Percentiles rank a stretch among this genome's conserved stretches.
Evolutionary conservation across 2,888 invertebrate species (phyloP).

Genomic region (Holacanthella duospinosa): DNA sequence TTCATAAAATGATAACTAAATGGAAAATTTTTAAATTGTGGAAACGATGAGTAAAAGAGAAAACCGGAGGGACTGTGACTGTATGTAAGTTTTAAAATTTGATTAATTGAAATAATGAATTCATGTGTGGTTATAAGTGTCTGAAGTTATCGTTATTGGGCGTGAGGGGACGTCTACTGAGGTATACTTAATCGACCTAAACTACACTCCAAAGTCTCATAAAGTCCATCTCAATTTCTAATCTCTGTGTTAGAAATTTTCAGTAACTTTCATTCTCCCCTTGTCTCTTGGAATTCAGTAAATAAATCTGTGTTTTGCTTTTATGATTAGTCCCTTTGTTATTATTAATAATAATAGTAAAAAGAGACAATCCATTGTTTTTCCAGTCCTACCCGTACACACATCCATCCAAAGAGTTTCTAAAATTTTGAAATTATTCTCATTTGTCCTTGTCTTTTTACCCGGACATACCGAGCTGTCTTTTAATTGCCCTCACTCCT

Average conservation of each 20-base stretch:
- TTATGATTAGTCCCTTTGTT: neutral
- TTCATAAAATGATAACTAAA: too few relatives aligned
- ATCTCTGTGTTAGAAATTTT: neutral
- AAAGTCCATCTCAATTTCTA: conserved; percentile 14
- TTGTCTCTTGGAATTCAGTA: neutral
- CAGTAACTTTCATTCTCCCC: neutral
- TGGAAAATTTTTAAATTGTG: too few relatives aligned
- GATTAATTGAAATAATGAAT: too few relatives aligned
- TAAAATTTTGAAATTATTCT: conserved; percentile 1
- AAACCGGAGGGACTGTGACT: too few relatives aligned
- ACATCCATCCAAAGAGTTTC: neutral
- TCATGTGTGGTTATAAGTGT: too few relatives aligned
- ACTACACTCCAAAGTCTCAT: conserved; percentile 12
- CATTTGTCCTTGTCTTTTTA: conserved; percentile 14
- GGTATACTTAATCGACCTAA: neutral
- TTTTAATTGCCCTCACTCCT: conserved; percentile 9
- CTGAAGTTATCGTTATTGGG: too few relatives aligned
- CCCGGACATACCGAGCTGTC: neutral
- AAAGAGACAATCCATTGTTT: too few relatives aligned
- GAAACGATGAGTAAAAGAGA: too few relatives aligned
- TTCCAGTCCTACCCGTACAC: too few relatives aligned
- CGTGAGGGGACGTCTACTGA: too few relatives aligned
- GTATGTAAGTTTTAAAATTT: too few relatives aligned
- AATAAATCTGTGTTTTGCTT: neutral
- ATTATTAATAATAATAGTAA: neutral